phyloP scores from a whole-genome alignment of 1,140 invertebrate genomes.

The Bombus pascuorum region DNA sequence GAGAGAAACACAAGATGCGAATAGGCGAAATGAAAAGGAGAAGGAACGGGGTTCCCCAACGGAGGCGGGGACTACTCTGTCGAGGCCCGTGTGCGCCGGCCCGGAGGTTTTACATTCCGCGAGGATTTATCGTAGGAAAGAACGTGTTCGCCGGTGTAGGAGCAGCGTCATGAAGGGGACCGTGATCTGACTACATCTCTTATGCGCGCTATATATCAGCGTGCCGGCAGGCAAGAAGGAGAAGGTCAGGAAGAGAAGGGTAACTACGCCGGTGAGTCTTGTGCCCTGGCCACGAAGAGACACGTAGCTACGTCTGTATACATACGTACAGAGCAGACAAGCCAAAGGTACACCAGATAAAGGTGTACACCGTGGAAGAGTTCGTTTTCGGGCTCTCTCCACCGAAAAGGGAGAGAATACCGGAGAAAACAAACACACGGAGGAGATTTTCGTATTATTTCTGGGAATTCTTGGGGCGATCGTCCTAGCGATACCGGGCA shows the following conservation, averaged over 20 bases:
- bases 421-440: constrained; percentile 6
- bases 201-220: constrained; percentile 76
- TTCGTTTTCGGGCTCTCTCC: too few species aligned
- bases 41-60: constrained; percentile 11
- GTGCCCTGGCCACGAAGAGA: constrained; percentile 32
- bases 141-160: constrained; percentile 74
- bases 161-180: constrained; percentile 76
- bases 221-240: constrained; percentile 59
- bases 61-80: neutral
- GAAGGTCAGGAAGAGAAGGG: constrained; percentile 46
- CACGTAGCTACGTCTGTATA: constrained; percentile 33
- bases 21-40: constrained; percentile 8
- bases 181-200: constrained; percentile 77
- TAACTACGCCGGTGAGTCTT: constrained; percentile 38
- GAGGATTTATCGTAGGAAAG: constrained; percentile 78
- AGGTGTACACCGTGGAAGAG: neutral
- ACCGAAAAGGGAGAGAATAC: constrained; percentile 26
- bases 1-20: neutral
- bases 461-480: constrained; percentile 53
- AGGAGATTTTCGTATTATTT: constrained; percentile 66
- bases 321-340: constrained; percentile 6
- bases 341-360: constrained; percentile 17
- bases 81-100: constrained; percentile 37
- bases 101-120: constrained; percentile 72
- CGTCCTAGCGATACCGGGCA: constrained; percentile 56